Conservation (phyloP, 2,797 vertebrate genomes). For the Eleutherodactylus coqui region DNA sequence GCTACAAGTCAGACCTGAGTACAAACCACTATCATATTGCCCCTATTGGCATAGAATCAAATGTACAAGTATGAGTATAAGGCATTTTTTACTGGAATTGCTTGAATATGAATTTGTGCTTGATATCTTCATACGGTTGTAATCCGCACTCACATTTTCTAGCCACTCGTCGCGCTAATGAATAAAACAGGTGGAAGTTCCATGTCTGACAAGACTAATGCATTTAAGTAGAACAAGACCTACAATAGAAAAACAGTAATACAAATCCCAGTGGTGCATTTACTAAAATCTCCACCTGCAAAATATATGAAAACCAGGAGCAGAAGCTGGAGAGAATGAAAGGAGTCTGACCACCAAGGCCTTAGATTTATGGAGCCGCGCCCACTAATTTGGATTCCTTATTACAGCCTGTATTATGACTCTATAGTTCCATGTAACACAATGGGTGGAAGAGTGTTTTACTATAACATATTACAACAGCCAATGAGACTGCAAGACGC, state of each 20-base stretch:
- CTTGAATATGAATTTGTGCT: neutral
- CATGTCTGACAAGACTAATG: neutral
- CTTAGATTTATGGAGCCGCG: neutral
- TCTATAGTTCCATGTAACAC: neutral
- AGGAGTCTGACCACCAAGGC: neutral
- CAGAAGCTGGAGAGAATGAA: neutral
- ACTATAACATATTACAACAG: neutral
- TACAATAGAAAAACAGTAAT: neutral
- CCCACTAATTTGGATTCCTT: neutral
- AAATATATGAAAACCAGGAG: neutral
- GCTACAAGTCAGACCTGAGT: too few species aligned
- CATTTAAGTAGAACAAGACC: neutral
- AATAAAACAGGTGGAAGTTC: neutral
- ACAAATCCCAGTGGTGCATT: neutral
- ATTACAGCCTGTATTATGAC: neutral
- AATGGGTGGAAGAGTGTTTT: neutral
- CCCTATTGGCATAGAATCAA: too few species aligned
- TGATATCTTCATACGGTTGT: neutral
- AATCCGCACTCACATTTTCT: neutral
- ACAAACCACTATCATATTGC: too few species aligned
- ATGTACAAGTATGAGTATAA: too few species aligned
- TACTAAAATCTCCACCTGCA: neutral
- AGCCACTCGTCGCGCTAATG: neutral
- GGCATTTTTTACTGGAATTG: too few species aligned
- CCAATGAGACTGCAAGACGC: neutral